Evolutionary conservation across 2,888 invertebrate genomes (phyloP).

Genomic region (Diogma glabrata): DNA sequence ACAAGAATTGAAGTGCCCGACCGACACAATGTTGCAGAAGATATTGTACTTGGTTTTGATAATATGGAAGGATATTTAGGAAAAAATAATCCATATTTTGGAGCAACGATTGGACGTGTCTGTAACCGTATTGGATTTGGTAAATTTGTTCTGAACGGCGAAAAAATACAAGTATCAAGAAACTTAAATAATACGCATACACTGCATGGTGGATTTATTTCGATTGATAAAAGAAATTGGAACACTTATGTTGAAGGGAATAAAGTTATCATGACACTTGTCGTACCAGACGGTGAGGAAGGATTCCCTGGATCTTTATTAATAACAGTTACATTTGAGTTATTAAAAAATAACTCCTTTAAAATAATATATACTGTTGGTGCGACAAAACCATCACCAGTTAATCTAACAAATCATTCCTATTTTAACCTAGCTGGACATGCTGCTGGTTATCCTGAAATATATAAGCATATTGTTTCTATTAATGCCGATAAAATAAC

Average conservation of each 20-base stretch:
- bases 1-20: conserved; percentile 65
- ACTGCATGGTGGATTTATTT: conserved; percentile 73
- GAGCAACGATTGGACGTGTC: conserved; percentile 76
- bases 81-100: conserved; percentile 66
- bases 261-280: conserved; percentile 56
- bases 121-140: conserved; percentile 71
- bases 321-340: conserved; percentile 55
- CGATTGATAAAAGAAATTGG: conserved; percentile 77
- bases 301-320: conserved; percentile 80
- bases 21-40: conserved; percentile 55
- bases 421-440: conserved; percentile 93
- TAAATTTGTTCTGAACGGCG: conserved; percentile 54
- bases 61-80: conserved; percentile 59
- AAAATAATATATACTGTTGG: conserved; percentile 63
- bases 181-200: conserved; percentile 59
- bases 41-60: conserved; percentile 74
- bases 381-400: conserved; percentile 64
- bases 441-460: conserved; percentile 45
- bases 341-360: conserved; percentile 63
- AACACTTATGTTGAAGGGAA: conserved; percentile 45
- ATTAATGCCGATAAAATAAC: conserved; percentile 70
- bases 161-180: conserved; percentile 52
- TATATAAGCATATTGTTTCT: conserved; percentile 56
- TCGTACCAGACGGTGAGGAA: conserved; percentile 70
- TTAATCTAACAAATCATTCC: conserved; percentile 79